A percentile compares a stretch with the other conserved stretches of the same genome.
Evolutionary conservation across 2,888 invertebrate genomes (phyloP).

Genomic region (Congeria kusceri): DNA sequence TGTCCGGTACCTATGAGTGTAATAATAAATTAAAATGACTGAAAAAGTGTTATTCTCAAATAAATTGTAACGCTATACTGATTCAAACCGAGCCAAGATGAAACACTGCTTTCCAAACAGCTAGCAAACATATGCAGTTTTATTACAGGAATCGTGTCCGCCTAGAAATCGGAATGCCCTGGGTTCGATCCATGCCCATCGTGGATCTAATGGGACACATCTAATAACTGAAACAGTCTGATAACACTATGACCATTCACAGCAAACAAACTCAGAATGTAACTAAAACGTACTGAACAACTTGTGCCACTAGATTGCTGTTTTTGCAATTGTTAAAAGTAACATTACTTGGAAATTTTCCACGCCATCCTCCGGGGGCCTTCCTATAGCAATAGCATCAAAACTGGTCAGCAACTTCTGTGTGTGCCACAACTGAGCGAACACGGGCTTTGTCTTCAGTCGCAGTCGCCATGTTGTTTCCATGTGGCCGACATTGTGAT

Average conservation of each 20-base stretch:
- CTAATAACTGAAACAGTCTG: no score
- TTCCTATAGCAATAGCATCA: slow-evolving; percentile 69
- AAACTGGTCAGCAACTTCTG: slow-evolving; percentile 71
- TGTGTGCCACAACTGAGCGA: slow-evolving; percentile 71
- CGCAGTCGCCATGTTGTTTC: slow-evolving; percentile 19
- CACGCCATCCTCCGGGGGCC: slow-evolving; percentile 26
- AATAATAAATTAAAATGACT: no score
- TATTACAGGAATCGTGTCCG: no score
- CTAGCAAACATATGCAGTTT: no score
- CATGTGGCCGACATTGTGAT: slow-evolving; percentile 23
- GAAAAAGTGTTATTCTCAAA: no score
- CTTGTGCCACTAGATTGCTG: not conserved
- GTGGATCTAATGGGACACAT: no score
- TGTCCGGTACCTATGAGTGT: not conserved
- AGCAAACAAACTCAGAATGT: not conserved
- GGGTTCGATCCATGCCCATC: no score
- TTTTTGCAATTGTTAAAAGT: not conserved
- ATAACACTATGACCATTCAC: not conserved
- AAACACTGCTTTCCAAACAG: no score
- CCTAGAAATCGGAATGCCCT: no score
- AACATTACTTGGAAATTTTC: slow-evolving; percentile 12
- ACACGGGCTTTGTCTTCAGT: slow-evolving; percentile 62
- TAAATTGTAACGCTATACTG: no score
- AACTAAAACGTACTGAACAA: not conserved
- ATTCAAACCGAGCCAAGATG: no score